Evolutionary conservation across 2,113 vertebrate genomes (phyloP), one percentile per base, ranked within the genome.

Genomic region (Pelodiscus sinensis): DNA sequence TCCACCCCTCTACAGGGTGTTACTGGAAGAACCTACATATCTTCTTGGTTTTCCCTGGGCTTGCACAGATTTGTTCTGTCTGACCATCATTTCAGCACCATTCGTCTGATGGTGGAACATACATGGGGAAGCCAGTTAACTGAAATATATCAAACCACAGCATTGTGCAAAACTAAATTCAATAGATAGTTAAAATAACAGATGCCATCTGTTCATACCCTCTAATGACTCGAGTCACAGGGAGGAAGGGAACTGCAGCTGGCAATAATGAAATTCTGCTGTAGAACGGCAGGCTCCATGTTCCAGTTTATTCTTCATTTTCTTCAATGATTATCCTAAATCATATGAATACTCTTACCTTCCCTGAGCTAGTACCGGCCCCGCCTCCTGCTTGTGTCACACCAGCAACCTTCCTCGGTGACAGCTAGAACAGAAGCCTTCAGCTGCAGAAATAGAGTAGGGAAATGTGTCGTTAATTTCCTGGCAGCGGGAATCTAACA

Each of bases 171-270:
- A 94, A 94, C 90, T 90, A 71, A 96, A 97, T 95, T 85, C 90
- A 84, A 93, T 83, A 57, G 91, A 95, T 89, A 94, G 89, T 95
- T 44, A 93, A 92, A 95, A 96, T 90, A 94, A 54, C 94, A 90
- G 62, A 81, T 77, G 55, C 96, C 96, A 97, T 96, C 96, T 97
- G 96, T 94, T 97, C 95, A 81, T 90, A 93, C 85, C 95, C 94
- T 96, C 95, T 71, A 8, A 91, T 92, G 93, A 90, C 93, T 95
- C 79, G 93, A 93, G 92, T 87, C 92, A 62, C 87, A 55, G 94
- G 94, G 92, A 93, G 81, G 87, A 71, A 93, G 90, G 84, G 90
- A 94, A 88, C 94, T 96, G 89, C 92, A 88, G 90, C 6, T 94
- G 79, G 87, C 90, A 95, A 71, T 93, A 94, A 95, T 94, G 79